Percentiles rank a stretch among this genome's conserved stretches.
phyloP scores from a whole-genome alignment of 1,140 invertebrate genomes.

The Camponotus pennsylvanicus region DNA sequence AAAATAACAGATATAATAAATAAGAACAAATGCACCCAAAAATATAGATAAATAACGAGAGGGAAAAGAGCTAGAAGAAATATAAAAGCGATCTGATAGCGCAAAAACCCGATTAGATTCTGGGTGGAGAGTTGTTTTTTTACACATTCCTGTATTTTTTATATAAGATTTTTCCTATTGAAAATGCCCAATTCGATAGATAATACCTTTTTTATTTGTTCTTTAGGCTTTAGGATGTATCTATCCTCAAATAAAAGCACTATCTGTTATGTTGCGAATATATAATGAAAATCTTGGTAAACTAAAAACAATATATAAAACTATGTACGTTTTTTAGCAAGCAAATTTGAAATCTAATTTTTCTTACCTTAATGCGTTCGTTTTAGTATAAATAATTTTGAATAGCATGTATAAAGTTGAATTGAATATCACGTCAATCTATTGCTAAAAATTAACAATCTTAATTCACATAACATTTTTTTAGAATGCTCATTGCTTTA shows the following conservation, averaged over 20 bases:
- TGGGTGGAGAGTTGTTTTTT: conserved; percentile 80
- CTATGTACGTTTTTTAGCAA: conserved; percentile 26
- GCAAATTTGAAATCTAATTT: conserved; percentile 11
- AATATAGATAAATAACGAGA: conserved; percentile 64
- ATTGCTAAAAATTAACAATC: neutral
- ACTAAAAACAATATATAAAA: neutral
- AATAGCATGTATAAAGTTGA: conserved; percentile 47
- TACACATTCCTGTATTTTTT: conserved; percentile 35
- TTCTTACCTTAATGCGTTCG: conserved; percentile 50
- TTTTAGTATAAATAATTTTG: conserved; percentile 48
- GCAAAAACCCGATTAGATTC: conserved; percentile 60
- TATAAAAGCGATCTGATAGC: conserved; percentile 70
- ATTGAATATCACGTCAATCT: conserved; percentile 17
- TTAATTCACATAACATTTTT: conserved; percentile 36
- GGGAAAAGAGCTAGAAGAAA: conserved; percentile 60
- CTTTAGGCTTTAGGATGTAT: conserved; percentile 24
- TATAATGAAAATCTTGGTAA: neutral
- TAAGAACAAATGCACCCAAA: conserved; percentile 65
- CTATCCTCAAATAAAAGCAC: conserved; percentile 27
- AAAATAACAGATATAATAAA: conserved; percentile 70
- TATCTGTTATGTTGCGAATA: conserved; percentile 30
- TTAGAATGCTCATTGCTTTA: conserved; percentile 29
- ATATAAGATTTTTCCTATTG: conserved; percentile 13
- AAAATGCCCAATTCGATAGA: conserved; percentile 36
- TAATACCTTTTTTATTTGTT: conserved; percentile 49